These are phyloP conservation scores for Idaea aversata DNA, from an alignment of 2,888 invertebrate species.

Conservation along the genomic window DNA sequence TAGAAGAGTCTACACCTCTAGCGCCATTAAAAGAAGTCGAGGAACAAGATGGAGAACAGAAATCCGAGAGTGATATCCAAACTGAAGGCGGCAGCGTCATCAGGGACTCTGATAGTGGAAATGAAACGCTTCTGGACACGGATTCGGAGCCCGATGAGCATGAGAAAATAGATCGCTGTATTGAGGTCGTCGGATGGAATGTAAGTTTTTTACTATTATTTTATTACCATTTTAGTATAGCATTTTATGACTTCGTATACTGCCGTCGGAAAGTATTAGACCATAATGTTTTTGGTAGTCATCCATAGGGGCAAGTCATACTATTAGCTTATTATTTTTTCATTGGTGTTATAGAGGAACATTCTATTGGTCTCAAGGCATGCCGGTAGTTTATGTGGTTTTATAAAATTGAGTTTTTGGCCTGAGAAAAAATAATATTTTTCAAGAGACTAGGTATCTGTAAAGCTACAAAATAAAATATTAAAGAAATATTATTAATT, in stretches of 20 bases:
- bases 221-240: conserved; percentile 27
- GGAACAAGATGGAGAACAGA: conserved; percentile 68
- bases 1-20: conserved; percentile 78
- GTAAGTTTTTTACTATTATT: conserved; percentile 78
- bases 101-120: conserved; percentile 74
- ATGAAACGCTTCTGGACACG: conserved; percentile 80
- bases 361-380: no score
- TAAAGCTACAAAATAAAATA: no score
- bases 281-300: neutral
- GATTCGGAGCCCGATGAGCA: conserved; percentile 85
- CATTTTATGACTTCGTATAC: conserved; percentile 18
- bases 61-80: conserved; percentile 54
- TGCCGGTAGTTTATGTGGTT: no score
- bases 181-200: conserved; percentile 85
- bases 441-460: no score
- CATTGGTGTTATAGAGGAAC: neutral
- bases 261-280: neutral
- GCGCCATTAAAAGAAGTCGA: conserved; percentile 74
- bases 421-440: no score
- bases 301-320: neutral
- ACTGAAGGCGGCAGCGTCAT: conserved; percentile 59
- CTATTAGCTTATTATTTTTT: neutral
- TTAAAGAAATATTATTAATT: no score
- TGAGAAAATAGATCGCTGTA: conserved; percentile 82
- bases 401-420: no score